These are phyloP conservation scores for Neomonachus schauinslandi DNA, from an alignment of 2,113 vertebrate genomes.

Conservation along the genomic window DNA sequence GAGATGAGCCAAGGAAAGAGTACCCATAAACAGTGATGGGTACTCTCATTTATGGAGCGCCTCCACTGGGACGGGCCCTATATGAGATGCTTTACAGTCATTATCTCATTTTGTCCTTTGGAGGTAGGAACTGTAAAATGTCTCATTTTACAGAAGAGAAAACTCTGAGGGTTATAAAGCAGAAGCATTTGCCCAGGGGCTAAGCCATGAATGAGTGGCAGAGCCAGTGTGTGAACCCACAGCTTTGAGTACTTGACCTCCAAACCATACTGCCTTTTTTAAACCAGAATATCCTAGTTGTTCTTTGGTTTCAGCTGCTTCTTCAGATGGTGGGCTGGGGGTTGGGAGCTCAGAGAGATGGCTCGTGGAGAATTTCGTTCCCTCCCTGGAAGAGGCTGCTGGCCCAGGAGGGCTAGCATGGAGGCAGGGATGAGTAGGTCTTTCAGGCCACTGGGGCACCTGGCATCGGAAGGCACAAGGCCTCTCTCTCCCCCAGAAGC, in stretches of 20 bases:
- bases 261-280: neutral
- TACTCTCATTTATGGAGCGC: no score
- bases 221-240: neutral
- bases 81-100: rapidly evolving
- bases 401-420: neutral
- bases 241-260: neutral
- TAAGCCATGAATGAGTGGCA: neutral
- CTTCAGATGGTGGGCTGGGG: neutral
- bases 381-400: neutral
- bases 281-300: neutral
- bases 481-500: neutral
- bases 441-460: neutral
- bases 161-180: neutral
- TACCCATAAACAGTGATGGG: neutral
- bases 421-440: neutral
- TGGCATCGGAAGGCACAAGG: neutral
- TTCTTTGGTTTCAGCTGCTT: neutral
- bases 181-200: neutral
- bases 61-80: neutral
- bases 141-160: neutral
- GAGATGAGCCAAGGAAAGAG: neutral
- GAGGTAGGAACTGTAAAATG: neutral
- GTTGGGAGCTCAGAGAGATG: neutral
- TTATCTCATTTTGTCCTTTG: neutral
- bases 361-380: neutral